These are phyloP conservation scores for Diuraphis noxia DNA, from an alignment of 1,140 invertebrate genomes.

Conservation along the genomic window DNA sequence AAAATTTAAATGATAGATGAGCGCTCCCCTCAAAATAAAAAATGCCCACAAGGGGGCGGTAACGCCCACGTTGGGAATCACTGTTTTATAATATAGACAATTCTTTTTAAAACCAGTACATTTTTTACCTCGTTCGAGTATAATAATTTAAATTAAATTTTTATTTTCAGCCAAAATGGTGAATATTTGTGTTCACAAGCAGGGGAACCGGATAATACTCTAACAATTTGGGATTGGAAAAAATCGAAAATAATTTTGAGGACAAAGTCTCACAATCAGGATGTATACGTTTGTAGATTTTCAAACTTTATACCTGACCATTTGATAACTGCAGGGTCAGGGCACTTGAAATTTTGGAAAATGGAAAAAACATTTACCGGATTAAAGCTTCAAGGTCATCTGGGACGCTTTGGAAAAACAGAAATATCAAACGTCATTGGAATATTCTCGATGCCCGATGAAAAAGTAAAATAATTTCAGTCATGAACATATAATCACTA, in stretches of 20 bases:
- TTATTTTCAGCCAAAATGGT: constrained; percentile 70
- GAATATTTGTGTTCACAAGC: constrained; percentile 80
- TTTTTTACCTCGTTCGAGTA: neutral
- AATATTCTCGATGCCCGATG: constrained; percentile 80
- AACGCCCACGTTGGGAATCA: too few relatives aligned
- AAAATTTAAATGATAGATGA: too few relatives aligned
- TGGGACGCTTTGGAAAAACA: constrained; percentile 86
- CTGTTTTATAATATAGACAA: too few relatives aligned
- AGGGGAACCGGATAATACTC: constrained; percentile 79
- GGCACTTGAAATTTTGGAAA: constrained; percentile 92
- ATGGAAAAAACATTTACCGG: constrained; percentile 88
- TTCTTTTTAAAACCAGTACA: neutral
- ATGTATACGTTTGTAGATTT: constrained; percentile 78
- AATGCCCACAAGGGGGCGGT: too few relatives aligned
- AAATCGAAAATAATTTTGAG: constrained; percentile 72
- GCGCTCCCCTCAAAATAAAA: too few relatives aligned
- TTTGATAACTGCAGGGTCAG: constrained; percentile 72
- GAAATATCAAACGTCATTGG: constrained; percentile 86
- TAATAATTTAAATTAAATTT: neutral
- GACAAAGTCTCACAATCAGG: constrained; percentile 78
- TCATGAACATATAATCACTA: neutral
- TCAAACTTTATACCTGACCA: constrained; percentile 76
- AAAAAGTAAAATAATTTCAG: constrained; percentile 68
- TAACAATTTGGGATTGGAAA: constrained; percentile 88
- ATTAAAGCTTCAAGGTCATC: constrained; percentile 80